A percentile compares a stretch with the other conserved stretches of the same genome.
Conservation (phyloP, 2,797 vertebrate genomes). For the Hippocampus kuda region DNA sequence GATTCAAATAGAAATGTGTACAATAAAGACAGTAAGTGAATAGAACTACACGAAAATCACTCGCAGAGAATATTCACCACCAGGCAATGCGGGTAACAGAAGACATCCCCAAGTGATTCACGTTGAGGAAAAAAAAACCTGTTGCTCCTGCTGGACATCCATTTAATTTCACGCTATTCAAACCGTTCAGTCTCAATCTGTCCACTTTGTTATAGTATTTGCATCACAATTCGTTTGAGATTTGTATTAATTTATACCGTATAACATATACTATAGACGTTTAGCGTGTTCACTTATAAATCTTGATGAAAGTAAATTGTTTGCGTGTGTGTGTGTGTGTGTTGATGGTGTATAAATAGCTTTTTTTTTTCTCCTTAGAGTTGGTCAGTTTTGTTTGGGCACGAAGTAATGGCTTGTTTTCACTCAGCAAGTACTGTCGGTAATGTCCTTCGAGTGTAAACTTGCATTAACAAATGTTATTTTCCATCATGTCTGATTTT, state of each 20-base stretch:
- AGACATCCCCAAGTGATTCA: background rate
- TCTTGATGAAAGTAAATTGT: background rate
- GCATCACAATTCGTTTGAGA: slow-evolving; percentile 30
- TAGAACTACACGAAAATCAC: background rate
- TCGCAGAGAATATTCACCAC: background rate
- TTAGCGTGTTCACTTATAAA: slow-evolving; percentile 18
- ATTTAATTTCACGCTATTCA: background rate
- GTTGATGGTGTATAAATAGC: background rate
- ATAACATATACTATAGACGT: slow-evolving; percentile 34
- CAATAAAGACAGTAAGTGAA: background rate
- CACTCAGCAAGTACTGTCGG: background rate
- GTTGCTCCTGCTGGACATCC: background rate
- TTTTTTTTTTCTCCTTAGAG: background rate
- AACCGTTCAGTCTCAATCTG: background rate
- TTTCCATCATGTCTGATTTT: slow-evolving; percentile 27
- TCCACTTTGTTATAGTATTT: slow-evolving; percentile 15
- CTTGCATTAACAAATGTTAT: slow-evolving; percentile 16
- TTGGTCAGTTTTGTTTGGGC: background rate
- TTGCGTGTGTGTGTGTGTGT: too few relatives aligned
- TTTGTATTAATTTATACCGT: slow-evolving; percentile 44
- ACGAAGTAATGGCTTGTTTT: background rate
- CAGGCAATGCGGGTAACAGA: background rate
- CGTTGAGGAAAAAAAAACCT: background rate
- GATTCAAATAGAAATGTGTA: background rate
- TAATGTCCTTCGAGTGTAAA: background rate